Conservation (phyloP, 2,888 invertebrate species). For the Salticus scenicus region DNA sequence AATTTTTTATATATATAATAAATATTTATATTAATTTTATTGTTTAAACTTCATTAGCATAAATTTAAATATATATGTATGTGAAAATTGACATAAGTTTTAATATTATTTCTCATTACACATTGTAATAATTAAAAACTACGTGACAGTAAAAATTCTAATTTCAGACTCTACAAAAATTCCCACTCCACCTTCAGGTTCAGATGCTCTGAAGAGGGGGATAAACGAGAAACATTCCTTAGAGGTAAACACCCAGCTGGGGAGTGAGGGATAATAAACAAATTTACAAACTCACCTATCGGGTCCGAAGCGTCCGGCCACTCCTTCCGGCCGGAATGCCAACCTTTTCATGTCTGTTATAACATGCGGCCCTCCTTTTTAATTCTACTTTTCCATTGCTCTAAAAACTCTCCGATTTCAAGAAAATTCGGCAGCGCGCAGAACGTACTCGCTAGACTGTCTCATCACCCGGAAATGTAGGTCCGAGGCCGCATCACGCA, state of each 20-base stretch:
- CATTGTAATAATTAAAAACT: too few relatives aligned
- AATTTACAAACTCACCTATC: constrained; percentile 42
- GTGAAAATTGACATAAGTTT: too few relatives aligned
- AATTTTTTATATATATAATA: too few relatives aligned
- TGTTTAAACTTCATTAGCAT: too few relatives aligned
- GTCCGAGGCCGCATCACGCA: constrained; percentile 51
- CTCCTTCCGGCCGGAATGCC: constrained; percentile 24
- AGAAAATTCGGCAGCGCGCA: constrained; percentile 8
- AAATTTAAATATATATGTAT: too few relatives aligned
- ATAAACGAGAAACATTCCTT: constrained; percentile 31
- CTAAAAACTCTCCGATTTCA: background rate
- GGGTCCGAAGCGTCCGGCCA: constrained; percentile 11
- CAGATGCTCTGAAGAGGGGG: constrained; percentile 21
- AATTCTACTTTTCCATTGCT: background rate
- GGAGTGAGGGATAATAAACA: constrained; percentile 17
- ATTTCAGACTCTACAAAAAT: background rate
- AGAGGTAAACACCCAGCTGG: constrained; percentile 35
- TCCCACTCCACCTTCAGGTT: background rate
- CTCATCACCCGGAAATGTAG: constrained; percentile 47
- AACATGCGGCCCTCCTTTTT: background rate
- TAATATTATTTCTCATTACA: too few relatives aligned
- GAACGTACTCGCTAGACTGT: background rate
- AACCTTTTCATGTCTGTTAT: background rate
- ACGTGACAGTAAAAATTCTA: background rate
- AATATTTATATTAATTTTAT: too few relatives aligned